These are phyloP conservation scores for Orchestes rusci DNA, from an alignment of 2,888 invertebrate species.

Conservation along the genomic window DNA sequence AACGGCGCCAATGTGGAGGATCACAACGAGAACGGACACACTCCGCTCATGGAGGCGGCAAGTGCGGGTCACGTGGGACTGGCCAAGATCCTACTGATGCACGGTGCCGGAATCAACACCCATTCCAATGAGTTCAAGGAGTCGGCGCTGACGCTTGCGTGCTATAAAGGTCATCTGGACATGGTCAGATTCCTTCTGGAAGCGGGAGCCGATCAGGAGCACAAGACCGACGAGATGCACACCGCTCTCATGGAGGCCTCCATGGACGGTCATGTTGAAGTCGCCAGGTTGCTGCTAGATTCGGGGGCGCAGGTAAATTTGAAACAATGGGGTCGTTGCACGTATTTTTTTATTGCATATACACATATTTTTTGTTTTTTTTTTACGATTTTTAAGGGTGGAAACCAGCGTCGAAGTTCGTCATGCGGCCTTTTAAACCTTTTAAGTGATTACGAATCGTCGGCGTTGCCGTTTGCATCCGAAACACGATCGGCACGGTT, in stretches of 20 bases:
- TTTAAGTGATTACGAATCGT: too few species aligned
- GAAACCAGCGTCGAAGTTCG: too few species aligned
- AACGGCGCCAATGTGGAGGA: conserved; percentile 93
- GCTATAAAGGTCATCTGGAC: conserved; percentile 58
- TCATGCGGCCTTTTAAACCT: too few species aligned
- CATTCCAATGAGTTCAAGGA: conserved; percentile 99
- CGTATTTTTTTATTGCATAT: too few species aligned
- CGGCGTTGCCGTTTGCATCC: too few species aligned
- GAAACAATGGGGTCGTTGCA: not conserved
- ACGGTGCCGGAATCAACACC: conserved; percentile 97
- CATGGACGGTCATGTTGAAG: conserved; percentile 99
- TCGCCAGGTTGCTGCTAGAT: conserved; percentile 87
- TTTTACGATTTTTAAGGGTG: not conserved
- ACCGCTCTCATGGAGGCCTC: conserved; percentile 99
- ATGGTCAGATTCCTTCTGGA: conserved; percentile 95
- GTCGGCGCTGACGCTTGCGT: conserved; percentile 75
- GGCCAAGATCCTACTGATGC: conserved; percentile 82
- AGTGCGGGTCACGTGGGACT: conserved; percentile 92
- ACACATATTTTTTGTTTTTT: not conserved
- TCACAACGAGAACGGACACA: conserved; percentile 99
- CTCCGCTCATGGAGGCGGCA: conserved; percentile 98
- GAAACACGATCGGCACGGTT: too few species aligned
- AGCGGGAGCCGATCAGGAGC: conserved; percentile 95
- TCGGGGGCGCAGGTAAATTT: conserved; percentile 81
- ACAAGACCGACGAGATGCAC: conserved; percentile 99